Conservation (phyloP, 2,888 invertebrate genomes). For the Ctena decussata region DNA sequence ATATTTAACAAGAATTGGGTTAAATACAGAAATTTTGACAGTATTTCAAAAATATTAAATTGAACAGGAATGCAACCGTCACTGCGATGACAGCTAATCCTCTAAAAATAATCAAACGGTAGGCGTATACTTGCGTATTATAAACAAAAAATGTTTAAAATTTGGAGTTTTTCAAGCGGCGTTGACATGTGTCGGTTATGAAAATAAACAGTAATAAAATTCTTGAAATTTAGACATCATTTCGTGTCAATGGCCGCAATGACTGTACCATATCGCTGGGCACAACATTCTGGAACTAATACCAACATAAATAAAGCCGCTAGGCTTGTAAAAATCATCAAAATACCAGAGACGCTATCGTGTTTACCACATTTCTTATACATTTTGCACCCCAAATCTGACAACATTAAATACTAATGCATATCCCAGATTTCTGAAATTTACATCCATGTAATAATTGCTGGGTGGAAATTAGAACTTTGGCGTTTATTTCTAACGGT, state of each 20-base stretch:
- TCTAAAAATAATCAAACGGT: neutral
- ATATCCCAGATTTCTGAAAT: neutral
- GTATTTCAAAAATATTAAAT: neutral
- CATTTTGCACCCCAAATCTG: conserved; percentile 47
- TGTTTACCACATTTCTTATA: neutral
- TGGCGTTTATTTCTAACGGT: conserved; percentile 5
- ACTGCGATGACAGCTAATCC: neutral
- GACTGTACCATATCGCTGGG: neutral
- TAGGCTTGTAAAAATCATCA: neutral
- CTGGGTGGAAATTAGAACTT: conserved; percentile 2
- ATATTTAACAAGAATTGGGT: neutral
- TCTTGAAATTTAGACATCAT: neutral
- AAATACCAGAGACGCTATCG: neutral
- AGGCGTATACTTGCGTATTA: neutral
- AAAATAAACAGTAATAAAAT: neutral
- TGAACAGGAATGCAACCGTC: neutral
- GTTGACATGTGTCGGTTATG: conserved; percentile 7
- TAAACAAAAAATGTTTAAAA: neutral
- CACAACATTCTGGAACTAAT: neutral
- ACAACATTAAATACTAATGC: conserved; percentile 52
- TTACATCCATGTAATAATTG: neutral
- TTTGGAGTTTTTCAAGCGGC: neutral
- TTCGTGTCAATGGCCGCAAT: neutral
- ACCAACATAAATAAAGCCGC: neutral
- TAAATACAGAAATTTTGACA: neutral